A percentile compares a stretch with the other conserved stretches of the same genome.
These are phyloP conservation scores for Hyalella azteca DNA, from an alignment of 2,888 invertebrate species.

Conservation along the genomic window DNA sequence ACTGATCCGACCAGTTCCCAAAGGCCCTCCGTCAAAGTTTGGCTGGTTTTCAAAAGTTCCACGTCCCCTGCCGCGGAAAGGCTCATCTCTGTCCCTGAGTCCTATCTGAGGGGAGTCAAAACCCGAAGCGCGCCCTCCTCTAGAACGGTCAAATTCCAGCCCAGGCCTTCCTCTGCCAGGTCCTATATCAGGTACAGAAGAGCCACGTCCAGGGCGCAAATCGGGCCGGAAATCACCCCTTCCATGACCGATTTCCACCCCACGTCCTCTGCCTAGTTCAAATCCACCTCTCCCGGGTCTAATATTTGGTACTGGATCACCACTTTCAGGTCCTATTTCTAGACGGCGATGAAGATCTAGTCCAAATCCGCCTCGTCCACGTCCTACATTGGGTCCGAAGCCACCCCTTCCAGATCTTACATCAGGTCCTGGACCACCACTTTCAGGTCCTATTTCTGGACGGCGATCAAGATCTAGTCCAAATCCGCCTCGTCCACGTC, in stretches of 20 bases:
- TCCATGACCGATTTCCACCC: background rate
- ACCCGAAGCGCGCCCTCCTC: background rate
- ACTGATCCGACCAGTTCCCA: background rate
- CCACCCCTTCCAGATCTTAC: too few species aligned
- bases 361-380: background rate
- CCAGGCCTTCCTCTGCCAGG: too few species aligned
- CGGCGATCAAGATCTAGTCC: background rate
- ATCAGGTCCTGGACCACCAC: too few species aligned
- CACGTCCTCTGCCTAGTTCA: background rate
- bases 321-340: background rate
- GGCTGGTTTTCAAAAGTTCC: background rate
- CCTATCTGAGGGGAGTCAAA: background rate
- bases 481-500: conserved; percentile 30
- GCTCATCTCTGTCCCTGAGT: background rate
- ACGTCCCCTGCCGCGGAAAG: background rate
- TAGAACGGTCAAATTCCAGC: too few species aligned
- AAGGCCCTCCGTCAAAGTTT: background rate
- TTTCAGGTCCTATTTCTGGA: background rate
- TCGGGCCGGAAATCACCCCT: background rate
- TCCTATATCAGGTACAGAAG: background rate
- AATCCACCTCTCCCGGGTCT: too few species aligned
- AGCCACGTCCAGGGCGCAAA: background rate
- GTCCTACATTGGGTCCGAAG: background rate
- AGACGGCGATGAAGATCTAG: background rate
- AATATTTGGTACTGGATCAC: background rate